Evolutionary conservation across 2,888 invertebrate genomes (phyloP), one percentile per base, ranked within the genome.

Genomic region (Melanostoma mellinum): DNA sequence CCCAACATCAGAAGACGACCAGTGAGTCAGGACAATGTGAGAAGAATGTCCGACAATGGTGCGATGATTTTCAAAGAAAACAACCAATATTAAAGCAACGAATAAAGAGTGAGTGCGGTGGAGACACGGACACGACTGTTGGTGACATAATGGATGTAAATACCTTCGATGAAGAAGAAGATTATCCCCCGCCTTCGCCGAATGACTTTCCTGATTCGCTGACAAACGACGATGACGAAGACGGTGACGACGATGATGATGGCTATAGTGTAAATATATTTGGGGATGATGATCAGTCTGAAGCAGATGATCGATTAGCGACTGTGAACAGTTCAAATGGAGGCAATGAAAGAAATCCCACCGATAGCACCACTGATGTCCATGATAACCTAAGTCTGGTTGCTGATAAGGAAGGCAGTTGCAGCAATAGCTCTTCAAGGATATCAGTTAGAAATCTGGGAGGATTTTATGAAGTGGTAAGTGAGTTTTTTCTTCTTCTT

Each of bases 401-500:
- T 4, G 52, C 20, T 4, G 76, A 58, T 2, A 75, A 63, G 35
- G 75, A 80, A 6, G 63, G 58, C 4, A 65, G 69, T 32, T 75
- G 76, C 46, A 76, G 80, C 36, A 76, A 69, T 35, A 69, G 75
- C 9, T 76, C 80, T 3, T 53, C 69, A 5, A 58, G 53, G 40
- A 71, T 80, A 42, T 76, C 71, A 4, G 69, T 76, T 30, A 48
- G 58, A 10, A 80, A 80, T 48, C 58, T 80, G 40, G 80, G 63
- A 6, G 63, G 35, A 40, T 53, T 60, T n/a, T 65, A 71, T 6
- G 76, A 72, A 32, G 6, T 60, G 71, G 76, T 81, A n/a, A 76
- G 80, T 44, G 42, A n/a, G 0, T 58, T 42, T 38, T 40, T 40
- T 2, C 42, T 30, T 58, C 10, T n/a, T 2, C n/a, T 8, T 35